phyloP scores from a whole-genome alignment of 2,888 invertebrate species.

The Portevinia maculata region DNA sequence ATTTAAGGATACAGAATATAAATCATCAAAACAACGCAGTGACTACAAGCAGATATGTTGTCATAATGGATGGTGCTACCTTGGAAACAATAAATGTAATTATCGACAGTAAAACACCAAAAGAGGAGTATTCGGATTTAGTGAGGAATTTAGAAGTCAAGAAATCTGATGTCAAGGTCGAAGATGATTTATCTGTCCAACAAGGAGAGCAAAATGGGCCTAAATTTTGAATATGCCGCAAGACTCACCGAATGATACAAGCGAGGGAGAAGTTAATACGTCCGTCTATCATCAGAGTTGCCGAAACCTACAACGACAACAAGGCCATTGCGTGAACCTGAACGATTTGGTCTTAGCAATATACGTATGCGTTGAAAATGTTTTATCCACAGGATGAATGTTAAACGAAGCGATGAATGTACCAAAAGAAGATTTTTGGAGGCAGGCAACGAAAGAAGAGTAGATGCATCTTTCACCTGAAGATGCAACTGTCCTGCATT shows the following conservation, averaged over 20 bases:
- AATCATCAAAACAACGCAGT: slow-evolving; percentile 18
- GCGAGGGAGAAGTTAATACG: not conserved
- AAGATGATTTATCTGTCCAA: not conserved
- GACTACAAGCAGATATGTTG: slow-evolving; percentile 22
- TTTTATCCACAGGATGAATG: not conserved
- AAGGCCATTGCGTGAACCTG: slow-evolving; percentile 1
- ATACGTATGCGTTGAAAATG: not conserved
- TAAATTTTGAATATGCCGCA: not conserved
- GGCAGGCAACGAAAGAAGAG: not conserved
- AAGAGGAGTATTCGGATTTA: not conserved
- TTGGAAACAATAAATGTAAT: not conserved
- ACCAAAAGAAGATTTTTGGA: not conserved
- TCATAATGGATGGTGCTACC: not conserved
- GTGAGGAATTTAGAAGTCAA: not conserved
- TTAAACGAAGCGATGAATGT: slow-evolving; percentile 2
- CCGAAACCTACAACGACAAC: not conserved
- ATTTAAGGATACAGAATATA: slow-evolving; percentile 4
- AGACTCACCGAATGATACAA: not conserved
- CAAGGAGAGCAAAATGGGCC: not conserved
- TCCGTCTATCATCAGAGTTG: not conserved
- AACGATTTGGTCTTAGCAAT: slow-evolving; percentile 20
- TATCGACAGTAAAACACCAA: not conserved
- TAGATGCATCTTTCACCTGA: too few species aligned
- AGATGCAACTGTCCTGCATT: slow-evolving; percentile 2
- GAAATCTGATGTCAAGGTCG: not conserved